Conservation (phyloP, 1,140 invertebrate genomes). For the Phenacoccus solenopsis region DNA sequence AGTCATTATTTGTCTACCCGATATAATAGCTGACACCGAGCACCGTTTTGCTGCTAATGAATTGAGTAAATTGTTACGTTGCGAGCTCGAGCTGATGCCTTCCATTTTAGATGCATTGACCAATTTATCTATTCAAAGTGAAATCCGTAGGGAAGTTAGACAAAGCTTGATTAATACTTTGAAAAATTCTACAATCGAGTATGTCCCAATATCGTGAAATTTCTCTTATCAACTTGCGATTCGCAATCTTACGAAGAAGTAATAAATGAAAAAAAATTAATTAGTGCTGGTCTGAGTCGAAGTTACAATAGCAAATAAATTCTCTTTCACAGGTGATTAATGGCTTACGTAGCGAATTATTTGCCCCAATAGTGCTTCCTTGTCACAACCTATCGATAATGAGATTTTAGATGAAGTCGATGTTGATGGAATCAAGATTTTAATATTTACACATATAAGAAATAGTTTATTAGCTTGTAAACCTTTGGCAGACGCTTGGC, state of each 20-base stretch:
- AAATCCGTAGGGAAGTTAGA: slow-evolving; percentile 22
- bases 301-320: background rate
- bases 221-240: slow-evolving; percentile 23
- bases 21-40: slow-evolving; percentile 22
- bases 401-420: slow-evolving; percentile 2
- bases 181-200: slow-evolving; percentile 21
- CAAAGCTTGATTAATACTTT: slow-evolving; percentile 21
- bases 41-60: slow-evolving; percentile 22
- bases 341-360: slow-evolving; percentile 23
- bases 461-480: slow-evolving; percentile 25
- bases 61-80: slow-evolving; percentile 25
- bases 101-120: slow-evolving; percentile 24
- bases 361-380: background rate
- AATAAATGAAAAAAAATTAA: too few species aligned
- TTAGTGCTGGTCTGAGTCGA: background rate
- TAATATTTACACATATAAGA: slow-evolving; percentile 21
- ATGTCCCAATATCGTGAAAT: slow-evolving; percentile 24
- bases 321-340: slow-evolving; percentile 23
- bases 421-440: slow-evolving; percentile 10
- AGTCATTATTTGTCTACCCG: slow-evolving; percentile 22
- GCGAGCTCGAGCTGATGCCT: slow-evolving; percentile 23
- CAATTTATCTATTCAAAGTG: slow-evolving; percentile 24
- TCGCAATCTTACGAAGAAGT: slow-evolving; percentile 22
- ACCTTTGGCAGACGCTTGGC: slow-evolving; percentile 25
- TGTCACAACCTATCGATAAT: slow-evolving; percentile 1